Evolutionary conservation across 2,797 vertebrate species (phyloP).

Genomic region (Cryptoblepharus egeriae): DNA sequence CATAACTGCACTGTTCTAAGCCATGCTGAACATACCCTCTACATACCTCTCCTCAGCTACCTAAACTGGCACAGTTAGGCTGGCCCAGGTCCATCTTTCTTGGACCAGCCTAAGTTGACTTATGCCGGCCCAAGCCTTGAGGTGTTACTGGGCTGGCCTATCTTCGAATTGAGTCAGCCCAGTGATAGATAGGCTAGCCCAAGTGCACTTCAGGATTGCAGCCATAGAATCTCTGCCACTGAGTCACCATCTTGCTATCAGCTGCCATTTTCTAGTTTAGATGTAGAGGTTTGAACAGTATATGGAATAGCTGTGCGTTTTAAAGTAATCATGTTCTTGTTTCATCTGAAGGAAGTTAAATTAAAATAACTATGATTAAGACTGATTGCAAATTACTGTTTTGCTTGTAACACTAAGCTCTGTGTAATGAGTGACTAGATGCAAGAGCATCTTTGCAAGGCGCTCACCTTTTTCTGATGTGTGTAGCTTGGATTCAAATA

Average conservation of each 20-base stretch:
- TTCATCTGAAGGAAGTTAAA: slow-evolving; percentile 29
- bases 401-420: slow-evolving; percentile 3
- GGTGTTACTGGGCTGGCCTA: no score
- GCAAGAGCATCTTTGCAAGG: neutral
- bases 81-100: no score
- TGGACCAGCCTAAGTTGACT: no score
- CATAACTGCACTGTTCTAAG: no score
- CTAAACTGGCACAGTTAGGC: no score
- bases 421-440: slow-evolving; percentile 17
- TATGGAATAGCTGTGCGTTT: neutral
- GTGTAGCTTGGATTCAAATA: neutral
- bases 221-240: neutral
- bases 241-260: neutral
- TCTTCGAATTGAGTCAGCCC: no score
- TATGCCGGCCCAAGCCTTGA: no score
- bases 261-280: neutral
- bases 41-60: no score
- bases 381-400: slow-evolving; percentile 30
- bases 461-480: neutral
- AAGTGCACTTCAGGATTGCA: no score
- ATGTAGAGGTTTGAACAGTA: neutral
- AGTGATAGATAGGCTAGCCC: no score
- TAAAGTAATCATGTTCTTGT: slow-evolving; percentile 1
- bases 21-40: no score
- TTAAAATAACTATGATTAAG: slow-evolving; percentile 34